phyloP scores from a whole-genome alignment of 2,888 invertebrate species.

The Cheiracanthium punctorium region DNA sequence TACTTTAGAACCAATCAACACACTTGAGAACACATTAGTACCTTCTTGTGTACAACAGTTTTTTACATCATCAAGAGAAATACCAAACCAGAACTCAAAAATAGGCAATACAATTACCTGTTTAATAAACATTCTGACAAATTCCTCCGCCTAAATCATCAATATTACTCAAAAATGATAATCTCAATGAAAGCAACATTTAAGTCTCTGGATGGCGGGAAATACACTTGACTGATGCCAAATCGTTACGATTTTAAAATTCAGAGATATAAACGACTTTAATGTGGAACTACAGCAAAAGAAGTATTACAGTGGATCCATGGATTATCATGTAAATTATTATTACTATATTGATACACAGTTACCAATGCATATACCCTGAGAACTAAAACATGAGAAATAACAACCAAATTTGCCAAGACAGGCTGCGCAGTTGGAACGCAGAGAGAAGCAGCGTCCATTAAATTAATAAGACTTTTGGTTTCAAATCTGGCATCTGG shows the following conservation, averaged over 20 bases:
- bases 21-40: background rate
- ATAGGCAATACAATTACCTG: constrained; percentile 29
- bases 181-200: constrained; percentile 64
- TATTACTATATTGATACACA: background rate
- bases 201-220: constrained; percentile 67
- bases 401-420: background rate
- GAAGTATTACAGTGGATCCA: background rate
- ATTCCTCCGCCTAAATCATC: constrained; percentile 59
- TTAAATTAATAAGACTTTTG: background rate
- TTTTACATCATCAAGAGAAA: background rate
- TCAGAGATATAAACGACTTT: constrained; percentile 2
- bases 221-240: constrained; percentile 59
- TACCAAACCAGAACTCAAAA: background rate
- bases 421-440: background rate
- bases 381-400: background rate
- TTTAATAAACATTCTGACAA: constrained; percentile 55
- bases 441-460: background rate
- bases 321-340: background rate
- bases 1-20: background rate
- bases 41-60: background rate
- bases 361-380: too few species aligned
- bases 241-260: constrained; percentile 25
- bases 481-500: background rate
- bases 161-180: constrained; percentile 49
- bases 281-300: too few species aligned